Evolutionary conservation across 2,797 vertebrate species (phyloP).

Genomic region (Ctenosaura bakeri): DNA sequence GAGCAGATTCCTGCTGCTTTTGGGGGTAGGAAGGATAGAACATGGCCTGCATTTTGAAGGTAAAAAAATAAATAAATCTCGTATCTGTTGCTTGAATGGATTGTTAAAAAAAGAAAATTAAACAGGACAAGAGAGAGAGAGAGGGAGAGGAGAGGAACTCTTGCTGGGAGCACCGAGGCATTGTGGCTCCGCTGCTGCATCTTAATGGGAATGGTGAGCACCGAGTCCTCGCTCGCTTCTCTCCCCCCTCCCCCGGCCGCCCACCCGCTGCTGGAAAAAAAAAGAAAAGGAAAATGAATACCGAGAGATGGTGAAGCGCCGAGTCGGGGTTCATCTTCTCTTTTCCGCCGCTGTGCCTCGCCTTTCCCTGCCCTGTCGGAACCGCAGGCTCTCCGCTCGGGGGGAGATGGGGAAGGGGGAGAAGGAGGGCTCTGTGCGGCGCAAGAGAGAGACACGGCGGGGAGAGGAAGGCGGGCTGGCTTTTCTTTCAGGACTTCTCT

Average conservation of each 20-base stretch:
- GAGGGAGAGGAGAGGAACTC: slow-evolving; percentile 24
- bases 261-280: too few relatives aligned
- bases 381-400: slow-evolving; percentile 61
- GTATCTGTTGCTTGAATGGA: slow-evolving; percentile 76
- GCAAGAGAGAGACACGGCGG: slow-evolving; percentile 53
- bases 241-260: neutral
- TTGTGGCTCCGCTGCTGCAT: slow-evolving; percentile 65
- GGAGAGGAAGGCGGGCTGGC: slow-evolving; percentile 48
- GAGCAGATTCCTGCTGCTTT: slow-evolving; percentile 73
- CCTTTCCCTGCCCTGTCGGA: slow-evolving; percentile 68
- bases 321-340: slow-evolving; percentile 67
- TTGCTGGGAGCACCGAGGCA: neutral
- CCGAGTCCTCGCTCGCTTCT: neutral
- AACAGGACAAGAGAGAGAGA: slow-evolving; percentile 36
- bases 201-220: slow-evolving; percentile 67
- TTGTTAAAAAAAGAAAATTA: slow-evolving; percentile 48
- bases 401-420: slow-evolving; percentile 49
- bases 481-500: slow-evolving; percentile 57
- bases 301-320: too few relatives aligned
- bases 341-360: slow-evolving; percentile 62
- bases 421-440: slow-evolving; percentile 31
- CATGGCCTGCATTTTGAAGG: slow-evolving; percentile 98
- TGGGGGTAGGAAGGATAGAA: slow-evolving; percentile 79
- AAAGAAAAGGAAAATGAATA: too few relatives aligned
- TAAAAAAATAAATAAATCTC: slow-evolving; percentile 73